Percentiles rank a stretch among this genome's conserved stretches.
phyloP scores from a whole-genome alignment of 2,113 vertebrate genomes.

The Tachysurus fulvidraco region DNA sequence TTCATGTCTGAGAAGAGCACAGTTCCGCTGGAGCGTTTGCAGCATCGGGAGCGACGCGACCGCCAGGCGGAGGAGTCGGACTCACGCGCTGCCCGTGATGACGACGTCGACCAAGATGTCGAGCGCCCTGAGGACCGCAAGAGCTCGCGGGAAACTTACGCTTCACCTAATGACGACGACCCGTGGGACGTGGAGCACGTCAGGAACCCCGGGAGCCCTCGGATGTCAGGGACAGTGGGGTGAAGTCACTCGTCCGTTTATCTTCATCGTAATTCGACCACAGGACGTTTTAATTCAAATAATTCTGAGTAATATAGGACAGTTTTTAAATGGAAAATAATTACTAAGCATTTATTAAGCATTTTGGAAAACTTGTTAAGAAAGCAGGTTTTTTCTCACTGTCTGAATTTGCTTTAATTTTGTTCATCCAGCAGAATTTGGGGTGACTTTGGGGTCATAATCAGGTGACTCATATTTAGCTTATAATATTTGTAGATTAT shows the following conservation, averaged over 20 bases:
- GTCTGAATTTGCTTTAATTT: neutral
- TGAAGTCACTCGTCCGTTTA: conserved; percentile 33
- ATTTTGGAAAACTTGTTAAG: neutral
- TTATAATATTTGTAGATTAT: neutral
- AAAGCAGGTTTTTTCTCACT: neutral
- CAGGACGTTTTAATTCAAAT: conserved; percentile 45
- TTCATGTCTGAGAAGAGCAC: conserved; percentile 81
- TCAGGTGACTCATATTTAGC: neutral
- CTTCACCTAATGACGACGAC: conserved; percentile 72
- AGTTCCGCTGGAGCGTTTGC: conserved; percentile 83
- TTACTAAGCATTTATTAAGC: neutral
- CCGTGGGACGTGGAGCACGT: conserved; percentile 74
- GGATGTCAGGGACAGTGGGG: conserved; percentile 62
- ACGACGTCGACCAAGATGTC: conserved; percentile 63
- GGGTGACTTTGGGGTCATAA: neutral
- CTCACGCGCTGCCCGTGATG: conserved; percentile 72
- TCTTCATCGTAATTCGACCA: conserved; percentile 27
- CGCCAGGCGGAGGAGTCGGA: conserved; percentile 70
- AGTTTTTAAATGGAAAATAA: neutral
- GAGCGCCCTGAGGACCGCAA: conserved; percentile 65
- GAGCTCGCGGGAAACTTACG: conserved; percentile 68
- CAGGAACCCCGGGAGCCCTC: conserved; percentile 68
- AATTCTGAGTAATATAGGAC: neutral
- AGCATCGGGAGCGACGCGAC: conserved; percentile 81
- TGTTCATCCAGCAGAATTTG: neutral